These are phyloP conservation scores for Valencia hispanica DNA, from an alignment of 2,797 vertebrate genomes.

Conservation along the genomic window DNA sequence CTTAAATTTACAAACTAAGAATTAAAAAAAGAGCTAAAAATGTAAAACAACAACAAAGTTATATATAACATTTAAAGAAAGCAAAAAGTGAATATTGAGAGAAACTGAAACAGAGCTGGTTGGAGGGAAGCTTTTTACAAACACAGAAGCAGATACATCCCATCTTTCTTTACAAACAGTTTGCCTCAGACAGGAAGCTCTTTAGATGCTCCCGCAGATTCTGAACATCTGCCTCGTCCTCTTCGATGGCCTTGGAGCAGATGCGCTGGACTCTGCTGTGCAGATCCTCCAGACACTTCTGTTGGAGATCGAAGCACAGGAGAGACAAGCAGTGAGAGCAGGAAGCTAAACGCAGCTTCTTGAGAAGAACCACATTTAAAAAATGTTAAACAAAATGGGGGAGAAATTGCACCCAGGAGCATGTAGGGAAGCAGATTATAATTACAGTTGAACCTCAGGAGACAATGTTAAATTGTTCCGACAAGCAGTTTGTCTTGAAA, in stretches of 20 bases:
- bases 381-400: background rate
- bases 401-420: background rate
- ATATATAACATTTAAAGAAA: background rate
- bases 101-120: background rate
- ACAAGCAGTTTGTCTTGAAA: background rate
- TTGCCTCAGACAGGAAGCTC: slow-evolving; percentile 50
- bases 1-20: background rate
- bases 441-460: background rate
- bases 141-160: background rate
- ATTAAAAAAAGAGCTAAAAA: background rate
- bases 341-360: background rate
- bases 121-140: background rate
- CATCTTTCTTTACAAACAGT: slow-evolving; percentile 23
- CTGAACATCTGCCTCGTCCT: slow-evolving; percentile 56
- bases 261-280: slow-evolving; percentile 54
- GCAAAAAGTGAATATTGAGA: background rate
- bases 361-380: background rate
- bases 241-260: slow-evolving; percentile 59
- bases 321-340: background rate
- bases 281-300: slow-evolving; percentile 65
- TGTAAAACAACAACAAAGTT: slow-evolving; percentile 2
- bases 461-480: background rate
- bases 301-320: slow-evolving; percentile 17
- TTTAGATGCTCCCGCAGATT: slow-evolving; percentile 54
- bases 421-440: too few species aligned